A percentile compares a stretch with the other conserved stretches of the same genome.
Evolutionary conservation across 2,797 vertebrate genomes (phyloP).

Genomic region (Glossophaga mutica): DNA sequence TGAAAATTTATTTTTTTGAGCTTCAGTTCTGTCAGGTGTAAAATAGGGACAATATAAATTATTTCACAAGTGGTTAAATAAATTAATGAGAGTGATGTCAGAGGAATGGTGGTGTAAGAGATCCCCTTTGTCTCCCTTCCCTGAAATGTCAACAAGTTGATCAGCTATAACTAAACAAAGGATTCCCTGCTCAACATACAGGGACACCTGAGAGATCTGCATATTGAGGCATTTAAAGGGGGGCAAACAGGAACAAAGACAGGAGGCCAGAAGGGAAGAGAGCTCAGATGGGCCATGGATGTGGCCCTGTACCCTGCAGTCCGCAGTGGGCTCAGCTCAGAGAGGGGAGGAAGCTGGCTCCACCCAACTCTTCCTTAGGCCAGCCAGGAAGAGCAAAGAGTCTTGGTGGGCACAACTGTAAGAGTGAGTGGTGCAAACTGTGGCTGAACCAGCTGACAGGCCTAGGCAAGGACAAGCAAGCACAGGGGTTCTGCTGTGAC

Average conservation of each 20-base stretch:
- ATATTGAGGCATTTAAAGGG: neutral
- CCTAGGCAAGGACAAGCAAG: neutral
- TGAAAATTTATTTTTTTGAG: neutral
- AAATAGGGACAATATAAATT: neutral
- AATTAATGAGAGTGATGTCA: neutral
- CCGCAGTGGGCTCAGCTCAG: too few species aligned
- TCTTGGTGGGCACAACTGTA: neutral
- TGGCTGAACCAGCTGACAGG: neutral
- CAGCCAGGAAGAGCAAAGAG: neutral
- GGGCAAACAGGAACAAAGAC: neutral
- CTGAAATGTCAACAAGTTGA: too few species aligned
- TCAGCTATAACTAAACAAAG: neutral
- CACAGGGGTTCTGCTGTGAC: neutral
- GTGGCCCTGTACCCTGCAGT: too few species aligned
- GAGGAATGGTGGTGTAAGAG: too few species aligned
- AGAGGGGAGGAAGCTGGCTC: too few species aligned
- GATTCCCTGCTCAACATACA: neutral
- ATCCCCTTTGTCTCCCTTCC: too few species aligned
- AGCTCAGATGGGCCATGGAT: neutral
- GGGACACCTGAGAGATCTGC: neutral
- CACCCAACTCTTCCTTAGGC: neutral
- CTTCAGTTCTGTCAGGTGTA: neutral
- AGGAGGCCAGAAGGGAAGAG: neutral
- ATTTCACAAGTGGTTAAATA: slow-evolving; percentile 2
- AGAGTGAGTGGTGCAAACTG: neutral